Conservation (phyloP, 2,797 vertebrate genomes). For the Petrocephalus schoutedeni region DNA sequence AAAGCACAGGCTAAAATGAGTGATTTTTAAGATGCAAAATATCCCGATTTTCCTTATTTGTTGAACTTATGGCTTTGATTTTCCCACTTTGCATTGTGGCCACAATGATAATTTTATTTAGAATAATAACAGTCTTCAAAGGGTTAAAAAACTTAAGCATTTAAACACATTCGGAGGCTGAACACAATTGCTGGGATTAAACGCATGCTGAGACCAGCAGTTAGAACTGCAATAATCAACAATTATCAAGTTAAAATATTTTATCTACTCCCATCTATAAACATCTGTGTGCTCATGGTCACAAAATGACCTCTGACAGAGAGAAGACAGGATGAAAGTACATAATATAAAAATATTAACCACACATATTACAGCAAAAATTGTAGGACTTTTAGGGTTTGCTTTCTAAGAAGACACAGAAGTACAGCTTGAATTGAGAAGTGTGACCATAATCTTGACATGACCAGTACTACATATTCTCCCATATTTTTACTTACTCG, state of each 20-base stretch:
- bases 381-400: background rate
- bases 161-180: conserved; percentile 8
- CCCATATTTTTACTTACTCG: background rate
- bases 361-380: background rate
- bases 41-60: background rate
- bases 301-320: conserved; percentile 4
- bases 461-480: background rate
- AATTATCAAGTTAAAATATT: background rate
- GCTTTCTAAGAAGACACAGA: background rate
- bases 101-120: conserved; percentile 3
- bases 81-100: conserved; percentile 19
- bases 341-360: conserved; percentile 4
- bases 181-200: conserved; percentile 2
- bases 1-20: background rate
- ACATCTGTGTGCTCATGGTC: background rate
- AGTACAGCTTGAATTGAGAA: background rate
- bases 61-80: conserved; percentile 30
- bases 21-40: conserved; percentile 7
- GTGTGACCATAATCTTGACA: background rate
- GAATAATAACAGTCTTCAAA: conserved; percentile 27
- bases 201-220: background rate
- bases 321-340: background rate
- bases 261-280: background rate
- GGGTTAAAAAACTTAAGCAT: background rate
- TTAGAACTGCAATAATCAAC: background rate